Percentiles rank a stretch among this genome's conserved stretches.
These are phyloP conservation scores for Chironomus tepperi DNA, from an alignment of 1,140 invertebrate species.

Conservation along the genomic window DNA sequence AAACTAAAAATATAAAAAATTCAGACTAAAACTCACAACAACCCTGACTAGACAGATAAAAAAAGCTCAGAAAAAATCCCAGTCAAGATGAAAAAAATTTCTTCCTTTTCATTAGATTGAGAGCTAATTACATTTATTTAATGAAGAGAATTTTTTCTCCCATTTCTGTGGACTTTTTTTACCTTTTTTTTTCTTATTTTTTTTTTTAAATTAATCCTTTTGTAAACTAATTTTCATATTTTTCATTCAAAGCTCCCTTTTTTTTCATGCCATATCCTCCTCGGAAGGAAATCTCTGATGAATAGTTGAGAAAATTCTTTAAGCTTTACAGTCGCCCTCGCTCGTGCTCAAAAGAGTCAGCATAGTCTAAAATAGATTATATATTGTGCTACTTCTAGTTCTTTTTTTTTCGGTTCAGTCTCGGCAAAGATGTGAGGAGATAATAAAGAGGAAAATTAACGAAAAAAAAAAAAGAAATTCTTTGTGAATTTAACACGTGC, in stretches of 20 bases:
- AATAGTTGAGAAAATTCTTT: too few species aligned
- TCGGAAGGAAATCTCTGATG: not conserved
- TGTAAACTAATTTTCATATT: slow-evolving; percentile 14
- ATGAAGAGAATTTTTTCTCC: not conserved
- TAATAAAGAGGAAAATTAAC: not conserved
- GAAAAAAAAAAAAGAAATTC: not conserved
- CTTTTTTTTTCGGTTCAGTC: not conserved
- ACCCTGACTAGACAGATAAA: too few species aligned
- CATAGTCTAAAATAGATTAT: not conserved
- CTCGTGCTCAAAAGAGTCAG: not conserved
- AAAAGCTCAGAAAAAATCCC: too few species aligned
- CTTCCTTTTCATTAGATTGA: not conserved
- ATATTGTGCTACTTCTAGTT: not conserved
- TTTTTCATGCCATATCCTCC: not conserved
- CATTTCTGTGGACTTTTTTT: not conserved
- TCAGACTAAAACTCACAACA: too few species aligned
- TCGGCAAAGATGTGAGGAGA: not conserved
- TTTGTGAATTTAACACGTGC: not conserved
- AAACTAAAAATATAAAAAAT: too few species aligned
- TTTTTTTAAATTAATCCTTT: not conserved
- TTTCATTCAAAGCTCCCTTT: slow-evolving; percentile 6
- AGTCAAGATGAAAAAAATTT: too few species aligned
- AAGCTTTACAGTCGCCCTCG: too few species aligned
- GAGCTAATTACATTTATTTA: not conserved
- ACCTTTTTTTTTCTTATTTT: not conserved